Conservation (phyloP, 2,888 invertebrate species). For the Spodoptera exigua region DNA sequence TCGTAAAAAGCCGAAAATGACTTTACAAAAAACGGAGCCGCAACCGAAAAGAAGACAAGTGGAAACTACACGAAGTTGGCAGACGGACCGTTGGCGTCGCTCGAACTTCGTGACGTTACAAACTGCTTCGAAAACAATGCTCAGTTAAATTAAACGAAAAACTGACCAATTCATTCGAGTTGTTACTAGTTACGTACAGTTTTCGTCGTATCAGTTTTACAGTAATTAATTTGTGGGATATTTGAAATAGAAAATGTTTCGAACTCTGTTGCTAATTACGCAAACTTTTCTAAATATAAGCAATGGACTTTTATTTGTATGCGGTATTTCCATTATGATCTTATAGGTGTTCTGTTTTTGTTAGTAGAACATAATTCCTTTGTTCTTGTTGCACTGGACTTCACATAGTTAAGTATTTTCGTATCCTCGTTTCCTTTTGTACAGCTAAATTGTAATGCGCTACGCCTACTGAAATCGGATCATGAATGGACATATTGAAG, state of each 20-base stretch:
- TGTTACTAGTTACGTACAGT: conserved; percentile 8
- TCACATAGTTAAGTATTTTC: too few species aligned
- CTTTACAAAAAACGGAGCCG: conserved; percentile 1
- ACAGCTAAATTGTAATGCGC: too few species aligned
- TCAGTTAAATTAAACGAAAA: conserved; percentile 59
- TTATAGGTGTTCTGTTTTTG: too few species aligned
- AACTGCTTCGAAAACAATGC: conserved; percentile 62
- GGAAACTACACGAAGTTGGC: conserved; percentile 55
- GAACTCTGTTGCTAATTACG: background rate
- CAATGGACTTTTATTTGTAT: background rate
- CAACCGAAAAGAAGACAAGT: conserved; percentile 22
- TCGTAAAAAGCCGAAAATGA: background rate
- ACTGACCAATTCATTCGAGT: conserved; percentile 34
- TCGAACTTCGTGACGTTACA: conserved; percentile 66
- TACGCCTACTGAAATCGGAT: too few species aligned
- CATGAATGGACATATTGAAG: too few species aligned
- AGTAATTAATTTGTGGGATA: conserved; percentile 6
- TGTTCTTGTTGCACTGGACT: too few species aligned
- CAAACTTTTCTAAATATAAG: too few species aligned
- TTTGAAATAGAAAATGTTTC: conserved; percentile 2
- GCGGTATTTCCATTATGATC: background rate
- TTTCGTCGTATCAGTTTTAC: conserved; percentile 4
- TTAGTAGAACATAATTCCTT: too few species aligned
- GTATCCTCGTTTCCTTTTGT: too few species aligned
- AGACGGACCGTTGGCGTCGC: conserved; percentile 60